These are phyloP conservation scores for Drosophila melanica DNA, from an alignment of 1,140 invertebrate species.

Conservation along the genomic window DNA sequence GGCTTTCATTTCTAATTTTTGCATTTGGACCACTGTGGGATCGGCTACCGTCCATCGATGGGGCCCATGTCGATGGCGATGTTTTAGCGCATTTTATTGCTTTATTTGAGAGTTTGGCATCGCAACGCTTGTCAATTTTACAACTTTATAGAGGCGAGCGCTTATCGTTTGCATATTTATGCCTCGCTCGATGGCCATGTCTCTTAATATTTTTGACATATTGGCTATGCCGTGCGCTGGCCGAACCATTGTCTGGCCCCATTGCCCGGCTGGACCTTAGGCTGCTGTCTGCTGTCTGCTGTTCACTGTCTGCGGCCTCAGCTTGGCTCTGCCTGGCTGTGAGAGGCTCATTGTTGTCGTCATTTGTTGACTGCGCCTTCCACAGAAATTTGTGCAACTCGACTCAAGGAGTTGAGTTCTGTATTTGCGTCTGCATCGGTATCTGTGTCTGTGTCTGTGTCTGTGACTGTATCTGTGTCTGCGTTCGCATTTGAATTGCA, in stretches of 20 bases:
- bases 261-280: slow-evolving; percentile 38
- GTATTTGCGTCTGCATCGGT: slow-evolving; percentile 43
- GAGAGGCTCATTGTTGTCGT: slow-evolving; percentile 56
- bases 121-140: slow-evolving; percentile 79
- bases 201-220: slow-evolving; percentile 84
- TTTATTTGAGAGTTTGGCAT: slow-evolving; percentile 75
- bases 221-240: slow-evolving; percentile 59
- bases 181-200: slow-evolving; percentile 69
- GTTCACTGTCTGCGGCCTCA: slow-evolving; percentile 18
- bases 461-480: slow-evolving; percentile 55
- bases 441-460: slow-evolving; percentile 14
- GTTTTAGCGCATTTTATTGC: slow-evolving; percentile 78
- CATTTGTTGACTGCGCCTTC: slow-evolving; percentile 65
- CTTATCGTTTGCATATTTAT: slow-evolving; percentile 82
- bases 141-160: slow-evolving; percentile 80
- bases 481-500: slow-evolving; percentile 82
- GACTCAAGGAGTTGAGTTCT: slow-evolving; percentile 52
- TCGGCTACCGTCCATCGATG: slow-evolving; percentile 44
- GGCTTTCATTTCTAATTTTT: slow-evolving; percentile 77
- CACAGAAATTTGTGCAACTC: slow-evolving; percentile 71
- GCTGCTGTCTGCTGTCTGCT: slow-evolving; percentile 43
- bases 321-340: slow-evolving; percentile 3
- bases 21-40: slow-evolving; percentile 66
- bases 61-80: slow-evolving; percentile 52
- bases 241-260: slow-evolving; percentile 46